These are phyloP conservation scores for Falco rusticolus DNA, from an alignment of 2,797 vertebrate genomes.

Conservation along the genomic window DNA sequence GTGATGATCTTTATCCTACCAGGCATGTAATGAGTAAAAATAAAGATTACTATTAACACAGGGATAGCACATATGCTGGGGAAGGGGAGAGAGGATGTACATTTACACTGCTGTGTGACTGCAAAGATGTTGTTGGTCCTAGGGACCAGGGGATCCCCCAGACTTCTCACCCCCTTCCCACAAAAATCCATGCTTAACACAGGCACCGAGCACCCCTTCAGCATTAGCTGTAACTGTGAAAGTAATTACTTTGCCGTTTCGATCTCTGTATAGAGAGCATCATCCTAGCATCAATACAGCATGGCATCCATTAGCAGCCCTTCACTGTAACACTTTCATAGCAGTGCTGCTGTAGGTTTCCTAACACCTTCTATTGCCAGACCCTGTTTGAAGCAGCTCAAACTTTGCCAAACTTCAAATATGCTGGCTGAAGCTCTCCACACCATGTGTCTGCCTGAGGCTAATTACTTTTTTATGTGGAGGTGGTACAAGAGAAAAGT, in stretches of 20 bases:
- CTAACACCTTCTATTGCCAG: conserved; percentile 10
- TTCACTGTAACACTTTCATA: background rate
- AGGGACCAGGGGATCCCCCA: background rate
- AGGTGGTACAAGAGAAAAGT: background rate
- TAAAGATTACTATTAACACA: background rate
- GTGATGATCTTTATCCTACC: background rate
- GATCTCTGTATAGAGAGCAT: background rate
- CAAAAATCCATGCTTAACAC: background rate
- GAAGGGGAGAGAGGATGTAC: background rate
- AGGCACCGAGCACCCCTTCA: background rate
- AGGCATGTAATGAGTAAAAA: background rate
- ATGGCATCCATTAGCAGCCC: background rate
- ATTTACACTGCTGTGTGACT: background rate
- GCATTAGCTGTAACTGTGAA: background rate
- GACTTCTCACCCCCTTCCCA: background rate
- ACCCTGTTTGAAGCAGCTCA: background rate
- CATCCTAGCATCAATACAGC: background rate
- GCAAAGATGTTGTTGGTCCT: background rate
- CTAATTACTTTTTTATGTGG: background rate
- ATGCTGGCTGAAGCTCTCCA: background rate
- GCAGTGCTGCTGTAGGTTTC: background rate
- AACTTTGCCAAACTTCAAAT: conserved; percentile 1
- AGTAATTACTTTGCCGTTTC: background rate
- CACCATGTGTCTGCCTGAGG: background rate
- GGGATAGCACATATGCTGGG: background rate